Evolutionary conservation across 2,113 vertebrate species (phyloP).

Genomic region (Nanorana parkeri): DNA sequence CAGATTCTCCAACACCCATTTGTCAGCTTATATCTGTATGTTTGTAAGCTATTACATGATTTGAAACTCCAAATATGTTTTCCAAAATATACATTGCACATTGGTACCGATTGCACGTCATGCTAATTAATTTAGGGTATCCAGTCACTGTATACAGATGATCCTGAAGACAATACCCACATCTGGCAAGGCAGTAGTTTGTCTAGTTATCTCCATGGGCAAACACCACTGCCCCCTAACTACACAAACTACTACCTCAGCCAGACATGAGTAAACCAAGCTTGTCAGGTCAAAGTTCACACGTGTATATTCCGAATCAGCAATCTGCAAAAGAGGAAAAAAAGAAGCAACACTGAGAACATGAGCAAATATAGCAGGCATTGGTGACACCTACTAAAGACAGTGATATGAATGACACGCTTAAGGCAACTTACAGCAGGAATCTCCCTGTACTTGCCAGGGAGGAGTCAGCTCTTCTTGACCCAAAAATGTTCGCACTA

Average conservation of each 20-base stretch:
- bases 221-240: conserved; percentile 52
- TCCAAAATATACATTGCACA: not conserved
- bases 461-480: no score
- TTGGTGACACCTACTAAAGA: no score
- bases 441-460: no score
- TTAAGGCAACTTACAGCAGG: no score
- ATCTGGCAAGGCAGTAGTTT: conserved; percentile 59
- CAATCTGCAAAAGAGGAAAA: no score
- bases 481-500: no score
- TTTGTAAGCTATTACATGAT: no score
- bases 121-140: not conserved
- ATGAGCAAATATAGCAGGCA: no score
- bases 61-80: not conserved
- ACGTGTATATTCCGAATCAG: not conserved
- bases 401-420: no score
- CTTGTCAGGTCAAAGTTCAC: not conserved
- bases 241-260: conserved; percentile 58
- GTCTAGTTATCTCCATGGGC: conserved; percentile 59
- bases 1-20: no score
- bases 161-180: conserved; percentile 22
- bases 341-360: no score
- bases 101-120: not conserved
- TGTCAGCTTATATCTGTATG: no score
- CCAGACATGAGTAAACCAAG: conserved; percentile 10
- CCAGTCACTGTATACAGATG: not conserved